Conservation (phyloP, 2,113 vertebrate species). For the Ailuropoda melanoleuca region DNA sequence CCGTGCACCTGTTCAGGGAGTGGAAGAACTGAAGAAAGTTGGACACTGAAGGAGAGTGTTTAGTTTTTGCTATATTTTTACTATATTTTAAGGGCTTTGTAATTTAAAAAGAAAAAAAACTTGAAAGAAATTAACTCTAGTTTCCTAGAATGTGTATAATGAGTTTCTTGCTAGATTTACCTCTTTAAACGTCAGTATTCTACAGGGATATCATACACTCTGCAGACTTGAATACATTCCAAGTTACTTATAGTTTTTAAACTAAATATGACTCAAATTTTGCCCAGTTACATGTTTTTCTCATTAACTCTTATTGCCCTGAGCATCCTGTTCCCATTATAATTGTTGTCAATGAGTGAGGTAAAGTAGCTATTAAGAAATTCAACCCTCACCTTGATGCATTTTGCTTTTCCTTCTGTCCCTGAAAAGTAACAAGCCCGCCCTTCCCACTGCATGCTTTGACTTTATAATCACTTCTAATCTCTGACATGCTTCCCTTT, state of each 20-base stretch:
- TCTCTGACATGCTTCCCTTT: slow-evolving; percentile 5
- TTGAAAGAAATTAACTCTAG: neutral
- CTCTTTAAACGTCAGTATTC: slow-evolving; percentile 49
- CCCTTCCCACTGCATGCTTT: neutral
- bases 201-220: neutral
- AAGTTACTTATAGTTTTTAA: slow-evolving; percentile 49
- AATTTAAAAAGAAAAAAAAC: neutral
- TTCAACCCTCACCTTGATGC: slow-evolving; percentile 56
- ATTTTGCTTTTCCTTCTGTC: slow-evolving; percentile 22
- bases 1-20: neutral
- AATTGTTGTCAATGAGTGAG: slow-evolving; percentile 37
- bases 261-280: slow-evolving; percentile 52
- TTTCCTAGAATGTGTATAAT: neutral
- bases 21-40: neutral
- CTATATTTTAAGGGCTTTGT: neutral
- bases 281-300: slow-evolving; percentile 65
- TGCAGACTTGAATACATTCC: slow-evolving; percentile 50
- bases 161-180: neutral
- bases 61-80: neutral
- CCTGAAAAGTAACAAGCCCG: slow-evolving; percentile 1
- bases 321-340: slow-evolving; percentile 52
- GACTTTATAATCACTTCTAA: slow-evolving; percentile 44
- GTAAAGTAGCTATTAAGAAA: slow-evolving; percentile 61
- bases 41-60: neutral
- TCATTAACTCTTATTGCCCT: slow-evolving; percentile 66